These are phyloP conservation scores for Heliocidaris erythrogramma DNA, from an alignment of 35 echinoderm and acorn worm genomes.

Conservation along the genomic window DNA sequence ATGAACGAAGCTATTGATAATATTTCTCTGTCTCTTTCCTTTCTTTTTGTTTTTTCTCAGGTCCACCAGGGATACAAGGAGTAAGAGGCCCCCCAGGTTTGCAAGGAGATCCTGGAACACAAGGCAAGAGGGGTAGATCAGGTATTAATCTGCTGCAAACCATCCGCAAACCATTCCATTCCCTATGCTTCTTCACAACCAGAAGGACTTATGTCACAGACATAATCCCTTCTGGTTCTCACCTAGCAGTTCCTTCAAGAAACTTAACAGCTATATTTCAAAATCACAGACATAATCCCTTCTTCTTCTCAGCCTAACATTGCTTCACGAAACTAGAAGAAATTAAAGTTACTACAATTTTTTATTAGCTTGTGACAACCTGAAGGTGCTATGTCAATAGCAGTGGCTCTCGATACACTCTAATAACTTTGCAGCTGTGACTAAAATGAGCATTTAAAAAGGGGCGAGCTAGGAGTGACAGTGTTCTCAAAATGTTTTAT, in stretches of 20 bases:
- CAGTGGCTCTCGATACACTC: background rate
- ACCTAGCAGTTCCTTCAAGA: background rate
- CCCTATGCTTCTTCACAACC: background rate
- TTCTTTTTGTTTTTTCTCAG: background rate
- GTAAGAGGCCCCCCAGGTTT: background rate
- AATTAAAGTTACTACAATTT: too few species aligned
- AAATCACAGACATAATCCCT: background rate
- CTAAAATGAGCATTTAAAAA: too few species aligned
- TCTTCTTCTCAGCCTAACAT: background rate
- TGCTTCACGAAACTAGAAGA: background rate
- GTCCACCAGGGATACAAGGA: background rate
- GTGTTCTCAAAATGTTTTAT: too few species aligned
- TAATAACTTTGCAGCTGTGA: too few species aligned
- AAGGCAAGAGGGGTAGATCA: conserved; percentile 43
- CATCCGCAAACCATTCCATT: conserved; percentile 6
- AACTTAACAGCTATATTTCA: background rate
- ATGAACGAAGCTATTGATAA: background rate
- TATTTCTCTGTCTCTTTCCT: background rate
- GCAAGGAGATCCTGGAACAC: background rate
- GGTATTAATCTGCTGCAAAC: conserved; percentile 21
- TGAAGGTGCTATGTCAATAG: background rate
- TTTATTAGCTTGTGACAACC: background rate
- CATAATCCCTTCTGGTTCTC: background rate
- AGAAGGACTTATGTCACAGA: background rate
- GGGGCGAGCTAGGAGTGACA: too few species aligned